phyloP scores from a whole-genome alignment of 64 coral and sea anemone genomes.

The Hydrozoanthus tunicans region DNA sequence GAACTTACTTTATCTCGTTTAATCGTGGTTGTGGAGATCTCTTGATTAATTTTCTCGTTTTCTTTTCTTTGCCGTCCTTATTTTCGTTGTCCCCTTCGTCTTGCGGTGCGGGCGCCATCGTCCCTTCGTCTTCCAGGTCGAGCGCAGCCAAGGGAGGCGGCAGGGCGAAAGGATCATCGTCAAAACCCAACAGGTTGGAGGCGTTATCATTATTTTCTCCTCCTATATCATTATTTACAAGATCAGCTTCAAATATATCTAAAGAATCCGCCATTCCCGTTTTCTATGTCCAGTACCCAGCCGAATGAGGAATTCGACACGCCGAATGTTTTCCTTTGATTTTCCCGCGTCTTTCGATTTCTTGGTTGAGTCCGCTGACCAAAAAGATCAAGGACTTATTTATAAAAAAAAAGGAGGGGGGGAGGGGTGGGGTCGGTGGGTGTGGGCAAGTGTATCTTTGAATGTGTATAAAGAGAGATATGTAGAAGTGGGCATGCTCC shows the following conservation, averaged over 20 bases:
- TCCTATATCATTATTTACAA: conserved; percentile 39
- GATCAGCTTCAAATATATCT: conserved; percentile 65
- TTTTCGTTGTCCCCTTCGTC: conserved; percentile 25
- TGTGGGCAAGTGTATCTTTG: too few species aligned
- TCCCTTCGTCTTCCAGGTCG: conserved; percentile 34
- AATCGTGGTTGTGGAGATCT: conserved; percentile 75
- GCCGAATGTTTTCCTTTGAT: not conserved
- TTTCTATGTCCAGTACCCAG: not conserved
- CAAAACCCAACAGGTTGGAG: conserved; percentile 39
- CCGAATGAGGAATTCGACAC: too few species aligned
- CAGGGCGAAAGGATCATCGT: conserved; percentile 81
- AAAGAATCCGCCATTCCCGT: conserved; percentile 4
- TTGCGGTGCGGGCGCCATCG: not conserved
- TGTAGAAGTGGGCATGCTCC: too few species aligned
- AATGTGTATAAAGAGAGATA: too few species aligned
- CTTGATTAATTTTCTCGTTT: conserved; percentile 56
- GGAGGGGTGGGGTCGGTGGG: too few species aligned
- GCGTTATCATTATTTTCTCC: not conserved
- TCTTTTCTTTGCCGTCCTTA: conserved; percentile 37
- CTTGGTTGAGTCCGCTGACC: conserved; percentile 2
- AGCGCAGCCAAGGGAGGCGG: conserved; percentile 71
- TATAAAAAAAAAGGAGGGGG: too few species aligned
- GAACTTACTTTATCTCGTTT: conserved; percentile 68
- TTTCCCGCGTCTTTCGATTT: not conserved
- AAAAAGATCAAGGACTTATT: not conserved